Evolutionary conservation across 2,888 invertebrate species (phyloP).

Genomic region (Ormyrus thymus): DNA sequence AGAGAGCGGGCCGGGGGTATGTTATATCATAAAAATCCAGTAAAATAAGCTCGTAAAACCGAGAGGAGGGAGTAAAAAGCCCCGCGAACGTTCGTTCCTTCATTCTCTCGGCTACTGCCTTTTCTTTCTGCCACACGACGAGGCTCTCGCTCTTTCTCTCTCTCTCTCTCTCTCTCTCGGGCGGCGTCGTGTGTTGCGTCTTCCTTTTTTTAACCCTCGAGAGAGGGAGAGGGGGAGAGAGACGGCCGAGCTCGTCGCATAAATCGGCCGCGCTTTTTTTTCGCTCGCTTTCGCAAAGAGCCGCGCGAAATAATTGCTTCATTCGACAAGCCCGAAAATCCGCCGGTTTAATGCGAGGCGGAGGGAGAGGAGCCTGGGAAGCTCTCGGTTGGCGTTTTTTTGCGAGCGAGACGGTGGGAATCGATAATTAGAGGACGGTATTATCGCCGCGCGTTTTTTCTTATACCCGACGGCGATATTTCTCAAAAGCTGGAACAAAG

Average conservation of each 20-base stretch:
- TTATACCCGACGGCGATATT: background rate
- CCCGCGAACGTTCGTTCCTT: background rate
- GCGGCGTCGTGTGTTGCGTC: background rate
- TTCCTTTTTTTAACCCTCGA: no score
- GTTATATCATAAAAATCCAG: constrained; percentile 75
- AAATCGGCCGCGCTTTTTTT: constrained; percentile 5
- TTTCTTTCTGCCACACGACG: constrained; percentile 2
- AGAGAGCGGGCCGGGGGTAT: constrained; percentile 63
- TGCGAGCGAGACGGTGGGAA: no score
- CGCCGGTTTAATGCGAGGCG: no score
- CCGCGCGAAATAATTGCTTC: constrained; percentile 40
- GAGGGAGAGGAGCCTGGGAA: no score
- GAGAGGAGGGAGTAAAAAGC: constrained; percentile 57
- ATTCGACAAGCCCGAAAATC: constrained; percentile 33
- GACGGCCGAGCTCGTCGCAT: background rate
- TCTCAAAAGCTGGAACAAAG: background rate
- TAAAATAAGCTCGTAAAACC: constrained; percentile 74
- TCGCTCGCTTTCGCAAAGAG: background rate
- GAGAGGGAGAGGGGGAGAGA: no score
- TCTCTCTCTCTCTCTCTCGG: constrained; percentile 2
- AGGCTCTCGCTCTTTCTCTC: background rate
- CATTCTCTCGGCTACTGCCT: constrained; percentile 1
- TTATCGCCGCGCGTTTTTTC: background rate
- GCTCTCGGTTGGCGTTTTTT: no score
- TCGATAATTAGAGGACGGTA: no score